These are phyloP conservation scores for Albula glossodonta DNA, from an alignment of 2,113 vertebrate genomes.

Conservation along the genomic window DNA sequence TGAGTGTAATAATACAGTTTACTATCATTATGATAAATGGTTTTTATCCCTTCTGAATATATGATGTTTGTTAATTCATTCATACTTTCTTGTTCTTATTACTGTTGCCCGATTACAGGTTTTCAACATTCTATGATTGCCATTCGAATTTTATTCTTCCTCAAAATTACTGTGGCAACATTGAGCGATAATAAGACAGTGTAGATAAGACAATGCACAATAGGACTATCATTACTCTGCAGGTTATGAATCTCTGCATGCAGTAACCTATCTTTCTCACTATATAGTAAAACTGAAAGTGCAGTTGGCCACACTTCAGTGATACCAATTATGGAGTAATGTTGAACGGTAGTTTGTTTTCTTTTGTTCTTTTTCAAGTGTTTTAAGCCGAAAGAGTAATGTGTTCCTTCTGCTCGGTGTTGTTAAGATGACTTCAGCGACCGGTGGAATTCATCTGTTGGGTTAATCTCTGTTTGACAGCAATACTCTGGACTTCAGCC, in stretches of 20 bases:
- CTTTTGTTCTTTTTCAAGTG: background rate
- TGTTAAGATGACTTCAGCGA: background rate
- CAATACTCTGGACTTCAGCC: slow-evolving; percentile 47
- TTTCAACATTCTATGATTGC: too few relatives aligned
- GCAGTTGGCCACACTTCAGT: background rate
- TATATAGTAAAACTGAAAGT: background rate
- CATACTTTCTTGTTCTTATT: too few relatives aligned
- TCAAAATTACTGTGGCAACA: too few relatives aligned
- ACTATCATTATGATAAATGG: too few relatives aligned
- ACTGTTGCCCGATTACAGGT: too few relatives aligned
- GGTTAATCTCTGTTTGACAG: slow-evolving; percentile 45
- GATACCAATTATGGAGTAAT: background rate
- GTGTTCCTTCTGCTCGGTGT: background rate
- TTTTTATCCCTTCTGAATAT: too few relatives aligned
- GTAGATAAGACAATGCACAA: too few relatives aligned
- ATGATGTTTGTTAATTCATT: too few relatives aligned
- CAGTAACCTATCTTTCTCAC: background rate
- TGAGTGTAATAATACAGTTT: too few relatives aligned
- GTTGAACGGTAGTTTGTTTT: background rate
- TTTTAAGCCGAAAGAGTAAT: background rate
- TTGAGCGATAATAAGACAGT: too few relatives aligned
- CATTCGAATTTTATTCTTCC: too few relatives aligned
- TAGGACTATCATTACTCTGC: too few relatives aligned
- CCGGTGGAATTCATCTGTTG: slow-evolving; percentile 3
- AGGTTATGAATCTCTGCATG: background rate